Percentiles rank a stretch among this genome's conserved stretches.
These are phyloP conservation scores for Chorisops tibialis DNA, from an alignment of 2,888 invertebrate genomes.

Conservation along the genomic window DNA sequence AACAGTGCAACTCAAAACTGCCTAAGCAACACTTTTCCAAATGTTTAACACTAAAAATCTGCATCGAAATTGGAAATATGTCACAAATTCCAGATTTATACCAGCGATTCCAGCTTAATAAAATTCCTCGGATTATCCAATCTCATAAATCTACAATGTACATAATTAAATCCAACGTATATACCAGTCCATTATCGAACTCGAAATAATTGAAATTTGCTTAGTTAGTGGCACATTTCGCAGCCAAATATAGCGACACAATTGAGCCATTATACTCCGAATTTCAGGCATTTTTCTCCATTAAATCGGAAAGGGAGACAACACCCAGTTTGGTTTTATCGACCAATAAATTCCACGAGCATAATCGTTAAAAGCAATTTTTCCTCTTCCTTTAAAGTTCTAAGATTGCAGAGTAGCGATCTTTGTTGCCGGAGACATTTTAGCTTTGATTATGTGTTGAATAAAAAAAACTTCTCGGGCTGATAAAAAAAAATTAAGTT, in stretches of 20 bases:
- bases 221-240: background rate
- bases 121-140: background rate
- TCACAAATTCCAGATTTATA: no score
- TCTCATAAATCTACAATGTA: no score
- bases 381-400: no score
- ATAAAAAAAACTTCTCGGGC: background rate
- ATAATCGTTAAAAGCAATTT: constrained; percentile 28
- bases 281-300: background rate
- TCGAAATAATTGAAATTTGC: background rate
- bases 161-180: background rate
- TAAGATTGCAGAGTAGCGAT: no score
- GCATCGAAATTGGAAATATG: no score
- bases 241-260: background rate
- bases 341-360: constrained; percentile 24
- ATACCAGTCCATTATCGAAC: background rate
- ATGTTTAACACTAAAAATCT: no score
- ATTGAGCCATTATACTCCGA: background rate
- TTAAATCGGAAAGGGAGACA: constrained; percentile 1
- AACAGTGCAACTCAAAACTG: no score
- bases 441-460: background rate
- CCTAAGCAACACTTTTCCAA: no score
- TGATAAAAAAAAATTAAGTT: background rate
- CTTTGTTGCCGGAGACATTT: no score
- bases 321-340: constrained; percentile 24
- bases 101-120: background rate